A percentile compares a stretch with the other conserved stretches of the same genome.
Evolutionary conservation across 2,888 invertebrate genomes (phyloP).

Genomic region (Diarsia brunnea): DNA sequence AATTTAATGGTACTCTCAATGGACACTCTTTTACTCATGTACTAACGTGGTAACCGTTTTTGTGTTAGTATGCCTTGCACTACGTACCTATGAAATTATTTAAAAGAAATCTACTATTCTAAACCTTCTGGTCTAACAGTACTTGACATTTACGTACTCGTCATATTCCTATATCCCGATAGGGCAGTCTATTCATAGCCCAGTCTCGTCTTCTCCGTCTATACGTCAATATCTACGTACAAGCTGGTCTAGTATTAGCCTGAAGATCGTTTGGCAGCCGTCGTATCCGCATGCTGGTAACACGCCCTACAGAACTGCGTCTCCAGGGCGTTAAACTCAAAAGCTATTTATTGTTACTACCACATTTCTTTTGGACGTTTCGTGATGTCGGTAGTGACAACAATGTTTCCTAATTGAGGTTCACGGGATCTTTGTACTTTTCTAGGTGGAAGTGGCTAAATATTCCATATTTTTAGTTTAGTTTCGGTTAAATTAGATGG

Average conservation of each 20-base stretch:
- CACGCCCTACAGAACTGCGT: conserved; percentile 42
- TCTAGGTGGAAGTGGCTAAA: background rate
- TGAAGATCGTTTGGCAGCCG: conserved; percentile 48
- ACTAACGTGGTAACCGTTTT: too few species aligned
- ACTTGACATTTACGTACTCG: conserved; percentile 1
- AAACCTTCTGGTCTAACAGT: too few species aligned
- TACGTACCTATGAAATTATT: too few species aligned
- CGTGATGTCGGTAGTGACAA: background rate
- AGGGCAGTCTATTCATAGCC: conserved; percentile 32
- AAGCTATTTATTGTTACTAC: conserved; percentile 40
- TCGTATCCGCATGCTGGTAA: conserved; percentile 48
- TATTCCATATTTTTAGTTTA: too few species aligned
- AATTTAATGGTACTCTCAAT: too few species aligned
- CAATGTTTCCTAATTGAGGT: background rate
- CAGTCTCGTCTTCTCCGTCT: conserved; percentile 3
- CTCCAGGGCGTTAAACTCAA: conserved; percentile 50
- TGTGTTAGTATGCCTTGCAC: too few species aligned
- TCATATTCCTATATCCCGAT: conserved; percentile 19
- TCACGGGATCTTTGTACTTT: background rate
- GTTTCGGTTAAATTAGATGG: too few species aligned
- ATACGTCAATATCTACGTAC: conserved; percentile 10
- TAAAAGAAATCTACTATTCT: too few species aligned
- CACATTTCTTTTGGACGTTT: conserved; percentile 21
- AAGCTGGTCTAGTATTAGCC: conserved; percentile 17
- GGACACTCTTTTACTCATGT: too few species aligned